Evolutionary conservation across 2,888 invertebrate genomes (phyloP).

Genomic region (Sphinx pinastri): DNA sequence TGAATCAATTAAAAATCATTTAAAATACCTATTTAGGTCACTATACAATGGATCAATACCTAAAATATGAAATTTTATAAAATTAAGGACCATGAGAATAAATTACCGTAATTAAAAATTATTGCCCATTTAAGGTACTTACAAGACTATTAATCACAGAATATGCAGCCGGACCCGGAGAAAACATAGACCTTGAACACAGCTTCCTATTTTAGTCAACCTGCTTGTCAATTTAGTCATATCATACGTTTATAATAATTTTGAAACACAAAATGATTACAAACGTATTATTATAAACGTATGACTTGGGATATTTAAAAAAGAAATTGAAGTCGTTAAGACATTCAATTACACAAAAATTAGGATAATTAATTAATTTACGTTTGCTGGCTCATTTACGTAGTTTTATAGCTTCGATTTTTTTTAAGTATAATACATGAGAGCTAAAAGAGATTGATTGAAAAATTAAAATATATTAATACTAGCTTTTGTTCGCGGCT

Average conservation of each 20-base stretch:
- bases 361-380: no score
- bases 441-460: no score
- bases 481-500: no score
- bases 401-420: no score
- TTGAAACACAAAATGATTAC: no score
- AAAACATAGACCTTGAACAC: constrained; percentile 12
- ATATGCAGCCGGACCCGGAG: constrained; percentile 7
- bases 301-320: no score
- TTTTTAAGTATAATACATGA: no score
- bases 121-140: not conserved
- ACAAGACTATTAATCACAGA: not conserved
- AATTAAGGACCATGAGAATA: not conserved
- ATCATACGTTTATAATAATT: no score
- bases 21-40: not conserved
- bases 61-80: not conserved
- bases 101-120: constrained; percentile 2
- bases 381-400: no score
- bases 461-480: no score
- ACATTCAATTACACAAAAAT: no score
- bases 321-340: no score
- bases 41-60: not conserved
- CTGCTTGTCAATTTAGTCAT: not conserved
- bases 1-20: not conserved
- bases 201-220: constrained; percentile 11
- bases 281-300: not conserved